Percentiles rank a stretch among this genome's conserved stretches.
phyloP scores from a whole-genome alignment of 2,113 vertebrate species.

The Cardinalis cardinalis region DNA sequence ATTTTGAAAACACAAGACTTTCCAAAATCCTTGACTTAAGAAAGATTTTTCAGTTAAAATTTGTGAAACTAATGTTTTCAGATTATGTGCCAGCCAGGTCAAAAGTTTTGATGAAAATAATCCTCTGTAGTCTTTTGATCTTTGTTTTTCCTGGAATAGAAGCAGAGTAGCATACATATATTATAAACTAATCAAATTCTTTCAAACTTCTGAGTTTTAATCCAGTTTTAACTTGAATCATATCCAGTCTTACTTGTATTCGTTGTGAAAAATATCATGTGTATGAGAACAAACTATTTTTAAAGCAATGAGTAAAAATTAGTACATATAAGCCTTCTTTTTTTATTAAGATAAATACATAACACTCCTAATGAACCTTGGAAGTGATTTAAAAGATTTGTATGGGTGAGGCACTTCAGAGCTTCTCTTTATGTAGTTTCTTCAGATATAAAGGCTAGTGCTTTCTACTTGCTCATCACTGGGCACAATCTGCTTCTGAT shows the following conservation, averaged over 20 bases:
- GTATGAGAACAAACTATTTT: background rate
- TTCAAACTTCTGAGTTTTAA: background rate
- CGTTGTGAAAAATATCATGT: background rate
- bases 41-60: background rate
- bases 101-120: background rate
- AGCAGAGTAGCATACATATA: background rate
- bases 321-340: background rate
- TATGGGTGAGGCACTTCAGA: background rate
- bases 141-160: background rate
- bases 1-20: background rate
- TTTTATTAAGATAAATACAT: background rate
- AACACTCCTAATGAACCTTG: background rate
- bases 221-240: background rate
- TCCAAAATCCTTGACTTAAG: background rate
- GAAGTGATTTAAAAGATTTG: background rate
- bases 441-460: background rate
- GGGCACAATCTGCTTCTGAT: background rate
- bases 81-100: fast-evolving
- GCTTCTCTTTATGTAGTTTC: background rate
- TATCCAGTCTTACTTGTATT: background rate
- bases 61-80: background rate
- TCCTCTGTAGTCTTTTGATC: fast-evolving
- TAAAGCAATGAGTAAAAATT: background rate
- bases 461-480: background rate
- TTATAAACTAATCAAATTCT: background rate